phyloP scores from a whole-genome alignment of 1,140 invertebrate species.

The Matsumurasca onukii region DNA sequence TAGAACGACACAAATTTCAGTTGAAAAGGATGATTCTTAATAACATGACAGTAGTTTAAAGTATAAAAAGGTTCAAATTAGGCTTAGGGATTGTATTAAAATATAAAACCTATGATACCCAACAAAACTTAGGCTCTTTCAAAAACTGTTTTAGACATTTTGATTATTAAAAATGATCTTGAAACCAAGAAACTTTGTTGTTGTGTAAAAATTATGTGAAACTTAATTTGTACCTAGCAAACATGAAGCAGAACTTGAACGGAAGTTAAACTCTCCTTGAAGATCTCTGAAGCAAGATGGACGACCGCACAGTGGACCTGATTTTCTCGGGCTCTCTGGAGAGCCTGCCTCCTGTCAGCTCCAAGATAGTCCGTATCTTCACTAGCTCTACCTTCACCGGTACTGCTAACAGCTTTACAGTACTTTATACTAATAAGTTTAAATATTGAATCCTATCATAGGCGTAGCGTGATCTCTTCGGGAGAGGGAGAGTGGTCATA shows the following conservation, averaged over 20 bases:
- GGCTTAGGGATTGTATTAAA: too few relatives aligned
- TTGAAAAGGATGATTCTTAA: too few relatives aligned
- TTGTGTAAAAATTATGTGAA: neutral
- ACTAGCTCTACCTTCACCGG: slow-evolving; percentile 98
- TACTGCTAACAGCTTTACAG: slow-evolving; percentile 50
- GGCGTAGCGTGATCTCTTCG: neutral
- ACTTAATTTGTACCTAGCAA: neutral
- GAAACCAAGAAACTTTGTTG: neutral
- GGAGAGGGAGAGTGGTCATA: too few relatives aligned
- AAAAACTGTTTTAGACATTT: neutral
- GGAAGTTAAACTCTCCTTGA: neutral
- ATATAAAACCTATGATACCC: neutral
- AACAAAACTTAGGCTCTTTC: neutral
- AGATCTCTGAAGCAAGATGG: slow-evolving; percentile 58
- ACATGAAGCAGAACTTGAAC: neutral
- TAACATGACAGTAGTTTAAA: too few relatives aligned
- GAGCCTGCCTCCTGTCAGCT: slow-evolving; percentile 90
- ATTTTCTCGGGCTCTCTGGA: slow-evolving; percentile 90
- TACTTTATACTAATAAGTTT: slow-evolving; percentile 4
- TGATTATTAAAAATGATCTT: neutral
- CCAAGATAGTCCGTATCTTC: slow-evolving; percentile 97
- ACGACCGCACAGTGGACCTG: slow-evolving; percentile 84
- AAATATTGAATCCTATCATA: neutral
- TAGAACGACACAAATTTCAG: too few relatives aligned
- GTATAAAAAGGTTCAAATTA: too few relatives aligned